A percentile compares a stretch with the other conserved stretches of the same genome.
These are phyloP conservation scores for Cavia porcellus DNA, from an alignment of 2,113 vertebrate species.

Conservation along the genomic window DNA sequence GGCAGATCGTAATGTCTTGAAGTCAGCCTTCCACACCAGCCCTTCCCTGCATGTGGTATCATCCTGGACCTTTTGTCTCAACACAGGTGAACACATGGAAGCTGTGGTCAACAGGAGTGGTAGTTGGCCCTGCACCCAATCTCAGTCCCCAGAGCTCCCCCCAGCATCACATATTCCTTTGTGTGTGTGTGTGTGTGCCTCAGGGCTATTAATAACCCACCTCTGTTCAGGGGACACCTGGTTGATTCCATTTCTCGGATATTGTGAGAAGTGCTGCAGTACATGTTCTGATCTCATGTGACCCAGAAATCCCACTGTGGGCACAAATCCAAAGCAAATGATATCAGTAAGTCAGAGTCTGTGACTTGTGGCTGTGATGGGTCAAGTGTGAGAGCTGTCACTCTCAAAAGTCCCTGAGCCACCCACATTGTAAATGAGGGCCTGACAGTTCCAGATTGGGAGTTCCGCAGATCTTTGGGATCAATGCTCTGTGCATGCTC, in stretches of 20 bases:
- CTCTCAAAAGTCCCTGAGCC: not conserved
- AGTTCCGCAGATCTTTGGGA: not conserved
- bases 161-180: not conserved
- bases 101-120: not conserved
- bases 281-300: not conserved
- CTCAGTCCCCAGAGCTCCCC: not conserved
- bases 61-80: not conserved
- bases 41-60: not conserved
- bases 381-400: not conserved
- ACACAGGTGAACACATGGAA: not conserved
- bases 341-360: not conserved
- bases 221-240: not conserved
- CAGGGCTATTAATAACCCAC: not conserved
- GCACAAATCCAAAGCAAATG: not conserved
- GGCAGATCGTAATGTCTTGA: not conserved
- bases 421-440: not conserved
- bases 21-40: not conserved
- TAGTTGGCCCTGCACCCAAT: not conserved
- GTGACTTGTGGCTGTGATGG: not conserved
- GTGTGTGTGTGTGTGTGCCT: rapidly evolving
- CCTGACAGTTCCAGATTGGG: rapidly evolving
- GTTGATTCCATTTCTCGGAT: not conserved
- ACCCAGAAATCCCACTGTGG: not conserved
- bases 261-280: not conserved
- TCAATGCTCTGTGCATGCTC: not conserved